Conservation (phyloP, 1,140 invertebrate species). For the Geopemphigus sp. region DNA sequence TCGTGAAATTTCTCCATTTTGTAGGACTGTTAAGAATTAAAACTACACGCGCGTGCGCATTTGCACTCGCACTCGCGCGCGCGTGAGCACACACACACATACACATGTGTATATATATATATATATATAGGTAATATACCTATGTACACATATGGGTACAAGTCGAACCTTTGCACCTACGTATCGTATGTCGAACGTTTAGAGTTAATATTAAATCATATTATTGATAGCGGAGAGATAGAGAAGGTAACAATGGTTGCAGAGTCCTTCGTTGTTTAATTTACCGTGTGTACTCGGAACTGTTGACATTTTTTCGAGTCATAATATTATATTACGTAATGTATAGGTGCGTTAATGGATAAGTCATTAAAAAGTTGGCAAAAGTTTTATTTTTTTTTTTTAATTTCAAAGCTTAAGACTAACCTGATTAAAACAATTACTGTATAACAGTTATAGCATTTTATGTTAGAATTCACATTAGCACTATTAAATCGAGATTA, state of each 20-base stretch:
- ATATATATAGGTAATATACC: neutral
- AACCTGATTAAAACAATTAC: neutral
- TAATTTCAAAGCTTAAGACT: neutral
- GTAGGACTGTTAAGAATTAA: neutral
- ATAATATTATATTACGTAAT: neutral
- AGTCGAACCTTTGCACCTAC: conserved; percentile 16
- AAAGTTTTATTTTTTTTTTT: conserved; percentile 9
- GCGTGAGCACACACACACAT: no score
- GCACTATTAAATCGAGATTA: no score
- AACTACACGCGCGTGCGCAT: no score
- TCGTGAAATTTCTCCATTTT: conserved; percentile 24
- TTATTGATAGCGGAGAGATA: neutral
- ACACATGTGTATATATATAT: no score
- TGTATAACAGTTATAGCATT: no score
- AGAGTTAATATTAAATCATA: neutral
- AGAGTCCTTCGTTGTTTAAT: neutral
- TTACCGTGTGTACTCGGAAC: neutral
- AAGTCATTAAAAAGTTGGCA: conserved; percentile 10
- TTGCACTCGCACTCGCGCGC: no score
- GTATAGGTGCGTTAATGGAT: neutral
- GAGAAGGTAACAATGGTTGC: neutral
- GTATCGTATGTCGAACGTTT: conserved; percentile 10
- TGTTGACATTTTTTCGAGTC: neutral
- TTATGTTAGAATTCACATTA: no score
- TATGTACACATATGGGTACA: neutral